Conservation (phyloP, 2,113 vertebrate genomes). For the Glaucidium brasilianum region DNA sequence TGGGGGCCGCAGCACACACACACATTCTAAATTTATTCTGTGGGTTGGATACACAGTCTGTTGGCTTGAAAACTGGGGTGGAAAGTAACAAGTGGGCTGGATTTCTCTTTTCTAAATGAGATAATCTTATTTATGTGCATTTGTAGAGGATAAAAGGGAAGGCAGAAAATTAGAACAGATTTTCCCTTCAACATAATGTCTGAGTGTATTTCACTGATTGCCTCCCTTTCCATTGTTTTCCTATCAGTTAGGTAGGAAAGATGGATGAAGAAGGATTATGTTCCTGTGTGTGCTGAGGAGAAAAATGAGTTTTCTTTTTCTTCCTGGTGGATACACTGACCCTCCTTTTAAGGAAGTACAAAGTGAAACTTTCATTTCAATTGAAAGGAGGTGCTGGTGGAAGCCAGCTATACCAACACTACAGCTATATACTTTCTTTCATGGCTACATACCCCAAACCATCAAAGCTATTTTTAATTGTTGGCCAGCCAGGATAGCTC, state of each 20-base stretch:
- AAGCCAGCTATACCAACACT: background rate
- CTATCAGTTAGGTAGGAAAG: background rate
- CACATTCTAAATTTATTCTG: fast-evolving
- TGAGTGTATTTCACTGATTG: background rate
- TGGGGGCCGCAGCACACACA: background rate
- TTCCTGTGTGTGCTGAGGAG: background rate
- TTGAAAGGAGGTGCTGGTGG: background rate
- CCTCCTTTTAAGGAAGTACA: background rate
- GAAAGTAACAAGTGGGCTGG: background rate
- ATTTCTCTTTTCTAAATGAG: background rate
- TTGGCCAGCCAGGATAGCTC: background rate
- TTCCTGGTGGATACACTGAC: background rate
- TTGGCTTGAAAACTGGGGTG: background rate
- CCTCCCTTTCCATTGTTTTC: background rate
- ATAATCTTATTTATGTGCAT: background rate
- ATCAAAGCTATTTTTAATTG: background rate
- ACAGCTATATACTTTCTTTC: background rate
- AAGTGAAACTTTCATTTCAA: background rate
- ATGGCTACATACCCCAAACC: background rate
- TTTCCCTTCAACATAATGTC: background rate
- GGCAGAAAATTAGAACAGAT: background rate
- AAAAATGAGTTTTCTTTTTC: background rate
- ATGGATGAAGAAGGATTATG: background rate
- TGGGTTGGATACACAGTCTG: background rate
- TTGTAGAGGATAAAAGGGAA: background rate